Base-by-base conservation (phyloP, 2,113 vertebrate species). In the Podiceps cristatus region DNA sequence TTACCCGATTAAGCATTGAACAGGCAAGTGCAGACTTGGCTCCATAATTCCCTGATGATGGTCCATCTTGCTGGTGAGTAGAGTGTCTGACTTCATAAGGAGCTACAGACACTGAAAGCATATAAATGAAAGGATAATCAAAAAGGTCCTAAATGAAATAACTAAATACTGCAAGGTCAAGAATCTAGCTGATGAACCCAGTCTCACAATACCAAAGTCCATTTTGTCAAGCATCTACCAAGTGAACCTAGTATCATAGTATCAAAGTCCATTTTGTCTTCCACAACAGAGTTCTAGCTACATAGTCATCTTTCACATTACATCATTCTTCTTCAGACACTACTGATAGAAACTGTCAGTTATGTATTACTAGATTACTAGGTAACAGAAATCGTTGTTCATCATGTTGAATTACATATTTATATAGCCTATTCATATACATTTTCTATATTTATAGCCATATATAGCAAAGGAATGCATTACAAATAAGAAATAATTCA, bases 1-100 rank as follows among this genome's bases (percentile, higher is more conserved):
- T 98, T 98, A 99, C 99, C 98, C 95, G 98, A 95, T 96, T 97
- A 92, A 98, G 95, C 79, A 98, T 92, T 50, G 98, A 97, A 92
- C 98, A 98, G 47, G 98, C 94, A 27, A 97, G 93, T 29, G 96
- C 58, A 66, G 98, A 90, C 95, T 99, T 99, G 96, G 96, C 50
- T 79, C 98, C 98, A n/a, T 99, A 98, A 93, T 95, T 98, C 87
- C 98, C 97, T 55, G 98, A 97, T 8, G 98, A 98, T 52, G 97
- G 88, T 96, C 98, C 98, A 95, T 99, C 99, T 75, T 98, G 98
- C 92, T 98, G 98, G 88, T 96, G 97, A 59, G 96, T 37, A 59
- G 98, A 37, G 91, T 98, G 98, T 85, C 98, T 97, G 66, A 96
- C 97, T 98, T 99, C 99, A 86, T 99, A 99, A 77, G 98, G 83